Evolutionary conservation across 2,888 invertebrate species (phyloP).

Genomic region (Schizaphis graminum): DNA sequence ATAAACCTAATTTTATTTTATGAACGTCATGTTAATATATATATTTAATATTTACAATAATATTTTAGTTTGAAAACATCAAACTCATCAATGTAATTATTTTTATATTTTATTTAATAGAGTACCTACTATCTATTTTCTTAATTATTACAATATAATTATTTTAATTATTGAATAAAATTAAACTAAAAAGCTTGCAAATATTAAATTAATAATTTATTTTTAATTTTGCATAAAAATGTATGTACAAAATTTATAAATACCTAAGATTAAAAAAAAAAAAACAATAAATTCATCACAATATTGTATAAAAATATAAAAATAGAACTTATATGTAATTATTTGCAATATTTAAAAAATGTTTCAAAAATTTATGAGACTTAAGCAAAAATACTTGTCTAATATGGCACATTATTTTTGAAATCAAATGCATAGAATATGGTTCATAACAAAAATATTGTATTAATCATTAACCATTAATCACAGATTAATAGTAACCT

Average conservation of each 20-base stretch:
- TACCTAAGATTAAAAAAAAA: slow-evolving; percentile 18
- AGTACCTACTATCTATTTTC: not conserved
- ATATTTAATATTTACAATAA: too few relatives aligned
- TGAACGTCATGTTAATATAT: too few relatives aligned
- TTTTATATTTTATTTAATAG: not conserved
- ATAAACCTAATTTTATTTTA: too few relatives aligned
- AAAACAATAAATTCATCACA: slow-evolving; percentile 33
- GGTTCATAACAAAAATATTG: not conserved
- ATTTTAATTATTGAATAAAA: not conserved
- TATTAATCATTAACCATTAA: not conserved
- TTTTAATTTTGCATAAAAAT: slow-evolving; percentile 50
- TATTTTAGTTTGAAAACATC: not conserved
- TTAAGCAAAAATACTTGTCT: slow-evolving; percentile 49
- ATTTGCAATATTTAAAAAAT: slow-evolving; percentile 64
- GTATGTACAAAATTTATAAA: slow-evolving; percentile 53
- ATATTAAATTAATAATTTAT: not conserved
- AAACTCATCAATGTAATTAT: not conserved
- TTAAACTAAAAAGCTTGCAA: not conserved
- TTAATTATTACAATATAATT: not conserved
- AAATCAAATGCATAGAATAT: not conserved
- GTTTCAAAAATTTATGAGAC: slow-evolving; percentile 62
- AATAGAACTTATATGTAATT: slow-evolving; percentile 8
- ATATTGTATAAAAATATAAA: slow-evolving; percentile 20
- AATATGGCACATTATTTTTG: slow-evolving; percentile 60
- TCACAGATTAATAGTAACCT: slow-evolving; percentile 19